A percentile compares a stretch with the other conserved stretches of the same genome.
Conservation (phyloP, 2,888 invertebrate genomes). For the Cryptosula pallasiana region DNA sequence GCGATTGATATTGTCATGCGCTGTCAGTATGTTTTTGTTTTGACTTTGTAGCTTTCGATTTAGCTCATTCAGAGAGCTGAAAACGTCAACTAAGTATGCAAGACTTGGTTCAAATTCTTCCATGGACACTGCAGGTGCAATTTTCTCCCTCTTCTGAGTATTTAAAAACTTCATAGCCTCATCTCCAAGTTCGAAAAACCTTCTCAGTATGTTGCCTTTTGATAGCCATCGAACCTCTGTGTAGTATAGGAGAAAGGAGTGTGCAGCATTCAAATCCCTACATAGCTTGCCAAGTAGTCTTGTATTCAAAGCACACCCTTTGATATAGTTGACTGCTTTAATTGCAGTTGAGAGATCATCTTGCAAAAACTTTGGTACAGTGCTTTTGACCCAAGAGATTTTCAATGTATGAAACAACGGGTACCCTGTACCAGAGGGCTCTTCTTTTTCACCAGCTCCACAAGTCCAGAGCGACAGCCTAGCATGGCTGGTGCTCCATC, state of each 20-base stretch:
- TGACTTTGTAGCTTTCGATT: slow-evolving; percentile 14
- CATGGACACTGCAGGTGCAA: not conserved
- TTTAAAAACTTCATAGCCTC: not conserved
- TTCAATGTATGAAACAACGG: not conserved
- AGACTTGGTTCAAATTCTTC: not conserved
- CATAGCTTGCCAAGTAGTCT: not conserved
- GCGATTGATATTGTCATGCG: not conserved
- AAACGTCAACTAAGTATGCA: not conserved
- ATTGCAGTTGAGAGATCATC: not conserved
- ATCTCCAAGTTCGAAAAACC: not conserved
- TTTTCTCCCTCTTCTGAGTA: not conserved
- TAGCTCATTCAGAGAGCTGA: not conserved
- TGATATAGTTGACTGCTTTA: not conserved
- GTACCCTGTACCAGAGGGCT: not conserved
- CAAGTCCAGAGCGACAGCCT: not conserved
- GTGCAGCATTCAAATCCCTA: not conserved
- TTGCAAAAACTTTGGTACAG: not conserved
- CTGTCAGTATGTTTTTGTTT: not conserved
- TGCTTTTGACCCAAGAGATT: not conserved
- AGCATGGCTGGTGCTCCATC: not conserved
- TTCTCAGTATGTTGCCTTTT: slow-evolving; percentile 5
- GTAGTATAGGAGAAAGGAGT: not conserved
- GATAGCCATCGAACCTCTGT: slow-evolving; percentile 14
- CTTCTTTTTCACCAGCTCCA: not conserved
- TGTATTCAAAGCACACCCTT: not conserved